Percentiles rank a stretch among this genome's conserved stretches.
Evolutionary conservation across 1,140 invertebrate genomes (phyloP).

Genomic region (Hormaphis cornu): DNA sequence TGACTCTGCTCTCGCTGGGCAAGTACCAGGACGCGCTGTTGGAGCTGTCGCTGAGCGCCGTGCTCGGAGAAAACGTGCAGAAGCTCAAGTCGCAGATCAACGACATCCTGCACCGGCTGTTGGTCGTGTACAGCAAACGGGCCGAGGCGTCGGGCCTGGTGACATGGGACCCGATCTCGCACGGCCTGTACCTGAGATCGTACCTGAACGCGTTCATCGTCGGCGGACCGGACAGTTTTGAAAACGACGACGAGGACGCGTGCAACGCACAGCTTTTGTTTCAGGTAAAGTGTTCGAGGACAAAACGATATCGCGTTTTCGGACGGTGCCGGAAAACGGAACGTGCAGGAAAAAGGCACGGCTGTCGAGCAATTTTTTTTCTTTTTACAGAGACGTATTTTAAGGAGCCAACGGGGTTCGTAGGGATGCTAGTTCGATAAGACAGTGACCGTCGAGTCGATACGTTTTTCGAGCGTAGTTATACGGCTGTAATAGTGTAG

Average conservation of each 20-base stretch:
- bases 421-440: no score
- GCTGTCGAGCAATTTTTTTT: no score
- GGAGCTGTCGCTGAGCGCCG: slow-evolving; percentile 53
- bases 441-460: no score
- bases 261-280: no score
- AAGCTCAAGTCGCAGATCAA: background rate
- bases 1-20: slow-evolving; percentile 52
- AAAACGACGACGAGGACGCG: background rate
- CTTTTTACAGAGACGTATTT: no score
- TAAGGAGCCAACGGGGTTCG: no score
- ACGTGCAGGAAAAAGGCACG: no score
- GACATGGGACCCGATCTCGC: background rate
- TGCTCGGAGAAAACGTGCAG: slow-evolving; percentile 44
- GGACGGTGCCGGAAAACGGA: no score
- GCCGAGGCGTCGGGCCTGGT: background rate
- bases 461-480: no score
- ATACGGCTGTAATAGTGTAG: no score
- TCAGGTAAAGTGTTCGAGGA: no score
- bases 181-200: background rate
- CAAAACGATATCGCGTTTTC: no score
- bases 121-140: background rate
- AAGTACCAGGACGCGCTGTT: slow-evolving; percentile 59
- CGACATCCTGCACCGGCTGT: slow-evolving; percentile 1
- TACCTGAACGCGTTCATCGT: slow-evolving; percentile 11
- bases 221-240: background rate